Evolutionary conservation across 2,113 vertebrate genomes (phyloP).

Genomic region (Notiomystis cincta): DNA sequence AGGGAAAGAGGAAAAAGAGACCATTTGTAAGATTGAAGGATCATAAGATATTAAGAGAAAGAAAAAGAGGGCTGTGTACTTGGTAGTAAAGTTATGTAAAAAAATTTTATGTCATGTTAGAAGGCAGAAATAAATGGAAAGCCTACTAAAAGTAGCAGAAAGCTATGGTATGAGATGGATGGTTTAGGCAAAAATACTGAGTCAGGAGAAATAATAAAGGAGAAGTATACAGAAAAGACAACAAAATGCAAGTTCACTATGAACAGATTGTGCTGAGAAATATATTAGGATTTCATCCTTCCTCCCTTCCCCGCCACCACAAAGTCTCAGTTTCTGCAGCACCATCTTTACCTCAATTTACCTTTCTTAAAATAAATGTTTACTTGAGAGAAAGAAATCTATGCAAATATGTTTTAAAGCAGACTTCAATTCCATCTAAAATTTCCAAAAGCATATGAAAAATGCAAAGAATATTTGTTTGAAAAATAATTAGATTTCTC

Average conservation of each 20-base stretch:
- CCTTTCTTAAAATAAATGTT: not conserved
- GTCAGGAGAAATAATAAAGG: not conserved
- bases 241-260: not conserved
- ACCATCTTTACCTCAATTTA: not conserved
- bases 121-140: not conserved
- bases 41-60: not conserved
- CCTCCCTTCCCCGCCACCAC: not conserved
- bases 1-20: not conserved
- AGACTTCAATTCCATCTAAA: not conserved
- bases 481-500: not conserved
- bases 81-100: not conserved
- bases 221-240: not conserved
- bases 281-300: not conserved
- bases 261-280: not conserved
- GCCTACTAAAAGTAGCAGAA: not conserved
- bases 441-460: not conserved
- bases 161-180: not conserved
- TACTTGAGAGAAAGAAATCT: not conserved
- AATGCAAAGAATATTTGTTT: not conserved
- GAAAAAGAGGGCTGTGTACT: fast-evolving
- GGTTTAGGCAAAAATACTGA: not conserved
- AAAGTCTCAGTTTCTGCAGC: not conserved
- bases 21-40: not conserved
- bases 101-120: not conserved
- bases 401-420: not conserved